Evolutionary conservation across 2,797 vertebrate genomes (phyloP), one percentile per base, ranked within the genome.

Genomic region (Mus caroli): DNA sequence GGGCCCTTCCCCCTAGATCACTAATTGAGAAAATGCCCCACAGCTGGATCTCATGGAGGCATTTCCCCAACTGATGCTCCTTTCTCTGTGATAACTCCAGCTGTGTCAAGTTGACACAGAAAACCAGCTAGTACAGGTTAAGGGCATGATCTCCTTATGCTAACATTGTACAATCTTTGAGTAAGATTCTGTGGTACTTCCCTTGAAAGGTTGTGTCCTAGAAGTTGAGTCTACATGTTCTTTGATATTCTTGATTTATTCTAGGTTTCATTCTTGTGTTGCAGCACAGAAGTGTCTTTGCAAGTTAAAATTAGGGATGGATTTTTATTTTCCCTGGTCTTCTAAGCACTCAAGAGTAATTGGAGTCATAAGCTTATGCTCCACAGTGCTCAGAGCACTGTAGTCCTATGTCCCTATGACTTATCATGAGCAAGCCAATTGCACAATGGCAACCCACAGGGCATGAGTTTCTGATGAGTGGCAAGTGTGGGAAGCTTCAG

Each of bases 391-490:
- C 67, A 86, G 46, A 67, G 24, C 40, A 79, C 9, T 83, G 73
- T 19, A 52, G 69, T 94, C 67, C 54, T 0, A 6, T 56, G 50
- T 89, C 60, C 69, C n/a, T 95, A 9, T 86, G 96, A 94, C 89
- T 94, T 97, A 71, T 90, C 85, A 86, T 85, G 26, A 73, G 80
- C 54, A 96, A 73, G 71, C 34, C 92, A 91, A 24, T 84, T 54
- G 43, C 67, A 50, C 11, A 92, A 15, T 80, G 80, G 96, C 96
- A 89, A 94, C 97, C 91, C 60, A 73, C 90, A 95, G 96, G 96
- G 46, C 82, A 7, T 95, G 14, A 69, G 75, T 86, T 95, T 97
- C 97, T 97, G 86, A 93, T 96, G 77, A 92, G 95, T 77, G 88
- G 64, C 92, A 91, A 73, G 37, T 91, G 92, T 91, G 71, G 94